Evolutionary conservation across 2,888 invertebrate genomes (phyloP), one percentile per base, ranked within the genome.

Genomic region (Aporophyla lueneburgensis): DNA sequence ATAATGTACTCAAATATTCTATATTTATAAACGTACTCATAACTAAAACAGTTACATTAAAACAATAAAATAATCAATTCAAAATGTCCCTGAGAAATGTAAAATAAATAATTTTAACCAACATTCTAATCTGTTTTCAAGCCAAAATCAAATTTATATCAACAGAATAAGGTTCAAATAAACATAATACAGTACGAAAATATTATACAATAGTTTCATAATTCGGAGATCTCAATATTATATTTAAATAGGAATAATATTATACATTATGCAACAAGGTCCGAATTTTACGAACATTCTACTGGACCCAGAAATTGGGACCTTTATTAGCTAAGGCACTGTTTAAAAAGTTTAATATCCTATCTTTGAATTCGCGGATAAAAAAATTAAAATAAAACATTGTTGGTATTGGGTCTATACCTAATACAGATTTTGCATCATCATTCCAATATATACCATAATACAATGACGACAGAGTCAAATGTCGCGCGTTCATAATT

Each of bases 231-330:
- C 81, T 78, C 54, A 70, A 71, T 54, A 14, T 69, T 68, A 59
- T 54, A 83, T 71, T 74, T 85, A 76, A 82, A 78, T 78, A 78
- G 74, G 63, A 85, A 85, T 85, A 85, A 80, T 85, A 73, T 87
- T 68, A 77, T 77, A 75, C 73, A 87, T 83, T 81, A 86, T 87
- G 81, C 85, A 77, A 76, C 49, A 74, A 63, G n/a, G 43, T 66
- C 71, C 16, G 51, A 67, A 21, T 54, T 16, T 56, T 33, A 40
- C 33, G 58, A 58, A 73, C 56, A 68, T 61, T 70, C 40, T 56
- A 16, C 27, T 75, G 24, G 54, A 43, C 40, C 51, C 53, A 54
- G 58, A 65, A 21, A 24, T 51, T 65, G 24, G n/a, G 59, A 51
- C 7, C 51, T 9, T 14, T 49, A 14, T 2, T 33, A 58, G 63